Evolutionary conservation across 2,888 invertebrate species (phyloP).

Genomic region (Drosophila mimetica): DNA sequence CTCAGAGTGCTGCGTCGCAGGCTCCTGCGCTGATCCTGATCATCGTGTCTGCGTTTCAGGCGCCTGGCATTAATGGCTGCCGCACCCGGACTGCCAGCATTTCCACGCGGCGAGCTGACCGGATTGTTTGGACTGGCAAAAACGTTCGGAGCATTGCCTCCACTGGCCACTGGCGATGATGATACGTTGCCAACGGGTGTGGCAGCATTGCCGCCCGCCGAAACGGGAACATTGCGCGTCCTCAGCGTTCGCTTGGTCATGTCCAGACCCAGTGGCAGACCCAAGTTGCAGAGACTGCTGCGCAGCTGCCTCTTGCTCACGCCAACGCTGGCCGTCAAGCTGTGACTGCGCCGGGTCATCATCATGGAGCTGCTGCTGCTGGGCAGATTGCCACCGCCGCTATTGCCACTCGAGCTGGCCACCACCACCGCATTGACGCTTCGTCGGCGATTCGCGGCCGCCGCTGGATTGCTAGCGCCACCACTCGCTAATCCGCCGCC

Average conservation of each 20-base stretch:
- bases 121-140: slow-evolving; percentile 3
- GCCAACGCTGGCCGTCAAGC: slow-evolving; percentile 39
- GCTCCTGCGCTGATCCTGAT: slow-evolving; percentile 64
- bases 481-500: slow-evolving; percentile 17
- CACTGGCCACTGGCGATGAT: not conserved
- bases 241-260: slow-evolving; percentile 81
- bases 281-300: slow-evolving; percentile 67
- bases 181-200: not conserved
- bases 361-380: slow-evolving; percentile 20
- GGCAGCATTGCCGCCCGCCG: not conserved
- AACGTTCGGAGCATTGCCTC: not conserved
- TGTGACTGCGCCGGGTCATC: slow-evolving; percentile 59
- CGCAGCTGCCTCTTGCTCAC: slow-evolving; percentile 81
- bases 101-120: slow-evolving; percentile 28
- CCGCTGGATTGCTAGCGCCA: not conserved
- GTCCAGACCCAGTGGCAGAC: slow-evolving; percentile 55
- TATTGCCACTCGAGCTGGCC: slow-evolving; percentile 21
- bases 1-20: slow-evolving; percentile 45
- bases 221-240: slow-evolving; percentile 71
- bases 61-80: slow-evolving; percentile 38
- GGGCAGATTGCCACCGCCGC: not conserved
- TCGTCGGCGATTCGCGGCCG: slow-evolving; percentile 11
- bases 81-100: slow-evolving; percentile 70
- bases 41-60: slow-evolving; percentile 56
- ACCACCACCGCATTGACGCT: slow-evolving; percentile 22